Conservation (phyloP, 1,140 invertebrate genomes). For the Aphelenchoides besseyi region DNA sequence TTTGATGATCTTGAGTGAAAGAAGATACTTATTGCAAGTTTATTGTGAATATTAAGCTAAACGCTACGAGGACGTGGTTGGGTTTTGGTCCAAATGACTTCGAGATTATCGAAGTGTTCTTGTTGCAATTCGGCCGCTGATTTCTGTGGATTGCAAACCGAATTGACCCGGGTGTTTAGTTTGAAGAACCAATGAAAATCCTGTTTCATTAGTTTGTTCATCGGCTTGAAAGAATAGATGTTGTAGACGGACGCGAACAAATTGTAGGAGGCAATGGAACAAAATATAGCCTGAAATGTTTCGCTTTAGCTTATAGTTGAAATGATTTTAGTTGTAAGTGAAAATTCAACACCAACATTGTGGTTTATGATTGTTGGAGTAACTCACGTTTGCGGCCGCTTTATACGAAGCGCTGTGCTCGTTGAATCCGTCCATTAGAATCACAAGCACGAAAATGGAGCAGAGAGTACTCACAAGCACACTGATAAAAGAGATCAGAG, state of each 20-base stretch:
- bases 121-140: constrained; percentile 1
- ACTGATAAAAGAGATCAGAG: not conserved
- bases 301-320: no score
- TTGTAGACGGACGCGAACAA: not conserved
- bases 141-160: not conserved
- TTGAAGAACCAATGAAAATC: not conserved
- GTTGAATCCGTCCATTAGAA: not conserved
- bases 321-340: no score
- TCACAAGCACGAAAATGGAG: not conserved
- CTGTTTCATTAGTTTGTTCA: not conserved
- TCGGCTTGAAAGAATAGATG: not conserved
- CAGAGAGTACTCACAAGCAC: not conserved
- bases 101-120: not conserved
- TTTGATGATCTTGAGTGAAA: no score
- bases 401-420: constrained; percentile 6
- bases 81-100: not conserved
- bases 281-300: not conserved
- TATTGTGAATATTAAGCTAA: not conserved
- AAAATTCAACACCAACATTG: not conserved
- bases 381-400: constrained; percentile 7
- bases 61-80: not conserved
- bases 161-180: not conserved
- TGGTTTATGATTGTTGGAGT: not conserved
- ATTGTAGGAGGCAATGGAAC: not conserved
- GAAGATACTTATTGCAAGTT: no score